Base-by-base conservation (phyloP, 2,888 invertebrate species). In the Luperina nickerlii region DNA sequence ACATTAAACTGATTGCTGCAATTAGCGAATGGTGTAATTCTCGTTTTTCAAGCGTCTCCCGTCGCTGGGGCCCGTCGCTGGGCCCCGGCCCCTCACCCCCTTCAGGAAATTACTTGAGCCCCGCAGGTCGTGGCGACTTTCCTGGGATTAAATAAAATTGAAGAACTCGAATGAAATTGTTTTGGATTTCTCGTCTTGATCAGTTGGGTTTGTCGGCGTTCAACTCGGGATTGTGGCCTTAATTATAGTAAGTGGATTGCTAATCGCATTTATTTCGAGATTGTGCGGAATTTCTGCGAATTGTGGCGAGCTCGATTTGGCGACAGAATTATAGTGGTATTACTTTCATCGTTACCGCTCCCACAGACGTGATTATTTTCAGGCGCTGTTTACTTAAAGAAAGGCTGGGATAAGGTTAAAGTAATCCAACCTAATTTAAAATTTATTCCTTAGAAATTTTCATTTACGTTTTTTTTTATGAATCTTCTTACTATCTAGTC, bases 1-100 rank as follows among this genome's bases (percentile, higher is more conserved):
- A 96, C 96, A 96, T 96, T 96, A 96, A 95, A 96, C 95, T 96
- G 96, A 96, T 96, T 96, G 96, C 96, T 94, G 96, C 95, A 96
- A 96, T 96, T 96, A 96, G 96, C 93, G 96, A 95, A 95, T 96
- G 96, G 95, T 95, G 96, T 96, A 96, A 95, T 96, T 95, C 96
- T 95, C 96, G 95, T 96, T 96, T 95, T 95, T 96, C 95, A 95
- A 93, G 93, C 93, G 88, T 91, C 94, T 89, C 92, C 90, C 90
- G 81, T 77, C 88, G 87, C 89, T 86, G 87, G 89, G 90, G 87
- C 87, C 82, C 86, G 77, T 83, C 86, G 62, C 48, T 74, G 74
- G 76, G 76, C 76, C 74, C 76, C 38, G 85, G 78, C 89, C 86
- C 90, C 86, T 81, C 80, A 78, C 89, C 91, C 93, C 94, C 92